Evolutionary conservation across 2,797 vertebrate genomes (phyloP).

Genomic region (Harpagifer antarcticus): DNA sequence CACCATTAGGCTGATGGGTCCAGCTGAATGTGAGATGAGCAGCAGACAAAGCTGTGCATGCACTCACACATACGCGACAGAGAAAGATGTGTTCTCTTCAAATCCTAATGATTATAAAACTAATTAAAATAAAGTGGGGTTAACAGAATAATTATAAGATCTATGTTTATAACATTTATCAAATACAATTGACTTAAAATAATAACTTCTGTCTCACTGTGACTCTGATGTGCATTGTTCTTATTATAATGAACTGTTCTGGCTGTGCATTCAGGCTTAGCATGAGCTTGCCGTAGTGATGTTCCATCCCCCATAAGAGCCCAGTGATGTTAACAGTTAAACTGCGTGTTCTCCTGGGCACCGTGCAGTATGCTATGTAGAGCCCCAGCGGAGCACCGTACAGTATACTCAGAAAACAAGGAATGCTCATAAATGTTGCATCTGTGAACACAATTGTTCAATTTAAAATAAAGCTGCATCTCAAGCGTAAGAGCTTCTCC

Average conservation of each 20-base stretch:
- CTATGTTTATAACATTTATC: too few relatives aligned
- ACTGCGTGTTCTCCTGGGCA: conserved; percentile 48
- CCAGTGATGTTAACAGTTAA: conserved; percentile 47
- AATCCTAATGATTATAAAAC: too few relatives aligned
- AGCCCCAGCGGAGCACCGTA: conserved; percentile 50
- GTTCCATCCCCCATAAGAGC: conserved; percentile 39
- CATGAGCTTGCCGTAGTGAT: conserved; percentile 28
- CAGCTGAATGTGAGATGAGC: too few relatives aligned
- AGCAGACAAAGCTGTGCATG: too few relatives aligned
- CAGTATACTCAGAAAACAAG: conserved; percentile 57
- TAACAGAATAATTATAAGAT: too few relatives aligned
- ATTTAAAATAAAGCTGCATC: conserved; percentile 29
- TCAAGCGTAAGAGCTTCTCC: background rate
- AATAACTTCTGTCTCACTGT: background rate
- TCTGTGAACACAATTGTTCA: conserved; percentile 48
- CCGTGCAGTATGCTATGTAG: conserved; percentile 46
- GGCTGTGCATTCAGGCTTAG: background rate
- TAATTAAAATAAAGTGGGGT: too few relatives aligned
- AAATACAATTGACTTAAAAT: too few relatives aligned
- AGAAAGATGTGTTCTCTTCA: too few relatives aligned
- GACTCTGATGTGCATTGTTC: background rate
- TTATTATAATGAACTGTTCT: conserved; percentile 16
- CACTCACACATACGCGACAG: too few relatives aligned
- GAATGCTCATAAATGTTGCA: conserved; percentile 69
- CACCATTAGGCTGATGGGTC: too few relatives aligned